phyloP scores from a whole-genome alignment of 2,888 invertebrate genomes.

The Perizoma flavofasciatum region DNA sequence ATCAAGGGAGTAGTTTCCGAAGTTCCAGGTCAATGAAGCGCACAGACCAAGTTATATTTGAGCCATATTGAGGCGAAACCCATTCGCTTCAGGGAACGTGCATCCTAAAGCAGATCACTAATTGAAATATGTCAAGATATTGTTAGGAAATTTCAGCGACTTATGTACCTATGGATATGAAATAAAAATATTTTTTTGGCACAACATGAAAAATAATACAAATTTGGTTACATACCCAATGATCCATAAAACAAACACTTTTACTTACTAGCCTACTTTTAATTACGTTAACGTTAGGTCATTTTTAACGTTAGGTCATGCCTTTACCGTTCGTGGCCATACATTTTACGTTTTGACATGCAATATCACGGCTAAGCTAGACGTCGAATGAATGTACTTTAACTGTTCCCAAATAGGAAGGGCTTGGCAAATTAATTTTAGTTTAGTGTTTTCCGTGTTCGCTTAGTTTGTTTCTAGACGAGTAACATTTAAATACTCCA shows the following conservation, averaged over 20 bases:
- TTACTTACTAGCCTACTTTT: no score
- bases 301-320: no score
- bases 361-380: conserved; percentile 13
- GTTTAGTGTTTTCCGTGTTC: background rate
- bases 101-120: conserved; percentile 16
- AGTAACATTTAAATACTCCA: conserved; percentile 7
- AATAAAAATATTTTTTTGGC: background rate
- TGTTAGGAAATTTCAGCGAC: background rate
- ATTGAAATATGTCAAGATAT: background rate
- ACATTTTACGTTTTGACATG: conserved; percentile 1
- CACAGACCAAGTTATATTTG: conserved; percentile 46
- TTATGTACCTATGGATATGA: background rate
- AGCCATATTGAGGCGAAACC: conserved; percentile 28
- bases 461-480: background rate
- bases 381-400: conserved; percentile 12
- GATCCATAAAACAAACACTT: no score
- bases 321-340: background rate
- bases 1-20: conserved; percentile 33
- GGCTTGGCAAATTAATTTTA: conserved; percentile 14
- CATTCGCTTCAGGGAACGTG: conserved; percentile 7
- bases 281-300: no score
- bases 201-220: background rate
- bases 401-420: conserved; percentile 14
- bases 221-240: no score
- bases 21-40: conserved; percentile 63